Conservation (phyloP, 2,797 vertebrate species). For the Chelon auratus region DNA sequence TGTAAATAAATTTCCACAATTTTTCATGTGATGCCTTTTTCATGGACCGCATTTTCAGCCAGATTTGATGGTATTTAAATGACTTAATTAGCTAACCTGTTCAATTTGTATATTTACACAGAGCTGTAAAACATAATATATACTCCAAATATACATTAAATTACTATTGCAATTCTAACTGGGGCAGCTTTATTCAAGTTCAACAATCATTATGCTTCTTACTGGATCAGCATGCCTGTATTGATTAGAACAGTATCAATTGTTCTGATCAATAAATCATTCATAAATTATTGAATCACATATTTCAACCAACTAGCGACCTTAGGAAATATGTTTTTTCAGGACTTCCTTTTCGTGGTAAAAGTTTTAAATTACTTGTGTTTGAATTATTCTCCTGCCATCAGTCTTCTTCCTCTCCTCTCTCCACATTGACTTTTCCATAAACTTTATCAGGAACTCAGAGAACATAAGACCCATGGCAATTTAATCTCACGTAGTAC, state of each 20-base stretch:
- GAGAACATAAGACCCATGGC: no score
- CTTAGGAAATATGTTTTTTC: conserved; percentile 5
- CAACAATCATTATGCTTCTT: no score
- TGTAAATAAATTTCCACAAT: conserved; percentile 34
- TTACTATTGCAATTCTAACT: no score
- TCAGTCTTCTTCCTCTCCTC: not conserved
- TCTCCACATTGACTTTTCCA: not conserved
- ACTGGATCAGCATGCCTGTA: no score
- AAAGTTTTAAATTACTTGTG: conserved; percentile 10
- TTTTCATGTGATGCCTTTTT: conserved; percentile 19
- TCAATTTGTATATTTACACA: conserved; percentile 16
- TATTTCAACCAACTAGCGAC: not conserved
- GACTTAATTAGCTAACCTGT: conserved; percentile 7
- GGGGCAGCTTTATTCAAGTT: no score
- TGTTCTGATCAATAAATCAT: conserved; percentile 24
- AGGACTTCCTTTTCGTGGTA: conserved; percentile 3
- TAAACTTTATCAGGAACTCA: conserved; percentile 20
- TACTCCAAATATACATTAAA: not conserved
- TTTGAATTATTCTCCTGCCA: conserved; percentile 12
- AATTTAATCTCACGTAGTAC: conserved; percentile 29
- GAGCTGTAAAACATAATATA: not conserved
- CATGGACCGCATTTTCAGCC: conserved; percentile 4
- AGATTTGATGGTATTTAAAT: conserved; percentile 21
- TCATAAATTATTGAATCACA: conserved; percentile 8
- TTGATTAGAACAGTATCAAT: not conserved